A percentile compares a stretch with the other conserved stretches of the same genome.
Evolutionary conservation across 2,113 vertebrate genomes (phyloP).

Genomic region (Cyprinodon brontotheroides): DNA sequence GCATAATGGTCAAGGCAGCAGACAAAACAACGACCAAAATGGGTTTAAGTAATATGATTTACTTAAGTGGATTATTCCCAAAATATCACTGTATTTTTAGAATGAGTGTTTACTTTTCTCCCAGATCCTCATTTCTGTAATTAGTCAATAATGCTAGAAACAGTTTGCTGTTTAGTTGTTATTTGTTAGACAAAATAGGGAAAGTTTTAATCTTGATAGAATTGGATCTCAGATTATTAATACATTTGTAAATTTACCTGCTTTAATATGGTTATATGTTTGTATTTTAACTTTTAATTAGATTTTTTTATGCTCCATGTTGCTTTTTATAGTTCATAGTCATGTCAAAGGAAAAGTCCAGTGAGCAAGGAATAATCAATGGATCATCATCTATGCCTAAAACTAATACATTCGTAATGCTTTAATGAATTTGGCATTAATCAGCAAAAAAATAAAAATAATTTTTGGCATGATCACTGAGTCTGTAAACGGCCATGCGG

Average conservation of each 20-base stretch:
- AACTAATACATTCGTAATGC: no score
- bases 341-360: no score
- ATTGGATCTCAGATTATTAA: background rate
- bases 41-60: background rate
- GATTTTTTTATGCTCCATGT: background rate
- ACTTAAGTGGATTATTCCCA: background rate
- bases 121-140: background rate
- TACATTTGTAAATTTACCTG: background rate
- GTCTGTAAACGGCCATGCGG: no score
- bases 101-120: background rate
- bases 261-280: background rate
- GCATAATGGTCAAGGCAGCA: conserved; percentile 33
- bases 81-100: background rate
- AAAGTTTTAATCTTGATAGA: background rate
- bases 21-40: conserved; percentile 11
- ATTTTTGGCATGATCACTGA: no score
- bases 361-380: no score
- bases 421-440: no score
- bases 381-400: no score
- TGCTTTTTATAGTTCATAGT: no score
- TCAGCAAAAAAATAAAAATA: no score
- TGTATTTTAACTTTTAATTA: background rate
- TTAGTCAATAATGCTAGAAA: background rate
- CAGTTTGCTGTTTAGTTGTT: background rate
- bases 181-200: background rate